Conservation (phyloP, 1,140 invertebrate genomes). For the Phymorhynchus buccinoides region DNA sequence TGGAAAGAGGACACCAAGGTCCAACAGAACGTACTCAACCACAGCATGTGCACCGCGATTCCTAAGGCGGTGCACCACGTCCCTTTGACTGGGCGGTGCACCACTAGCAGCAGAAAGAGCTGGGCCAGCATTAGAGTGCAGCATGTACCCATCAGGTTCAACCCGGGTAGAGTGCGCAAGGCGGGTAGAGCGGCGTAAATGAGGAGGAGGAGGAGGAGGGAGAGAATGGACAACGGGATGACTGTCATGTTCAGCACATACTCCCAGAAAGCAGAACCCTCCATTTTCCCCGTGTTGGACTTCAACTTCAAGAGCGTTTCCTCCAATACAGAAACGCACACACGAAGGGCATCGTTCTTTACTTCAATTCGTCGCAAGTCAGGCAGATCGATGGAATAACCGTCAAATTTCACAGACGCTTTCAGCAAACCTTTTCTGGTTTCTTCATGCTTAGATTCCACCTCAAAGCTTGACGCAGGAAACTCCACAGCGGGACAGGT, state of each 20-base stretch:
- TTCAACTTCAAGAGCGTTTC: not conserved
- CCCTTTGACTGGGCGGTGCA: not conserved
- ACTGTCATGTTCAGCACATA: slow-evolving; percentile 5
- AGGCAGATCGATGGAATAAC: not conserved
- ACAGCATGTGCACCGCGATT: not conserved
- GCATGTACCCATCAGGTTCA: slow-evolving; percentile 30
- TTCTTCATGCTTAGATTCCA: not conserved
- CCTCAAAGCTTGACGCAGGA: not conserved
- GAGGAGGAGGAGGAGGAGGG: slow-evolving; percentile 5
- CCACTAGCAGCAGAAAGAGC: slow-evolving; percentile 24
- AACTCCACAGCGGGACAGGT: not conserved
- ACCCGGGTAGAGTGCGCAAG: slow-evolving; percentile 27
- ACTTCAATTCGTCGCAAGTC: not conserved
- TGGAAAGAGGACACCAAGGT: slow-evolving; percentile 17
- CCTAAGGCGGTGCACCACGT: slow-evolving; percentile 5
- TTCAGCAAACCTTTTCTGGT: too few relatives aligned
- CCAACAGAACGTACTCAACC: slow-evolving; percentile 31
- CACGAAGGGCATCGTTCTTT: not conserved
- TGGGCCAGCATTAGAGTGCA: slow-evolving; percentile 29
- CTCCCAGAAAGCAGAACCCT: slow-evolving; percentile 9
- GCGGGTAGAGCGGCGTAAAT: slow-evolving; percentile 11
- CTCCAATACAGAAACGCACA: not conserved
- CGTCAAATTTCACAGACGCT: not conserved
- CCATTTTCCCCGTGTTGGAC: too few relatives aligned
- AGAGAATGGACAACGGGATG: slow-evolving; percentile 25